Evolutionary conservation across 2,113 vertebrate genomes (phyloP).

Genomic region (Ailuropoda melanoleuca): DNA sequence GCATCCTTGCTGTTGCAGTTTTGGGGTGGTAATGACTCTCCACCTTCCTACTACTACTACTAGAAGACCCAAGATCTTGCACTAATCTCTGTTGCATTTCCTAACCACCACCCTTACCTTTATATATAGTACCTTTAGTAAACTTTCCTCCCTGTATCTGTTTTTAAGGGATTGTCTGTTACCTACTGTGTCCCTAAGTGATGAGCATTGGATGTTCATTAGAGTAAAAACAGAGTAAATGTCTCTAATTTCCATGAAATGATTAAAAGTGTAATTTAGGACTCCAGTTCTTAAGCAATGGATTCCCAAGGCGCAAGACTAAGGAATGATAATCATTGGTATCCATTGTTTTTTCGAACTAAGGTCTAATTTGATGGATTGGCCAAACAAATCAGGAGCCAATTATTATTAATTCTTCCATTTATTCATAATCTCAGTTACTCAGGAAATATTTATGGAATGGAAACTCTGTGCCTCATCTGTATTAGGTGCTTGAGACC

Average conservation of each 20-base stretch:
- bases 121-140: not conserved
- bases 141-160: not conserved
- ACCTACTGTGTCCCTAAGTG: not conserved
- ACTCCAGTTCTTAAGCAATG: not conserved
- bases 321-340: not conserved
- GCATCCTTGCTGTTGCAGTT: not conserved
- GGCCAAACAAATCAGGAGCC: not conserved
- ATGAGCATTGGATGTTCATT: not conserved
- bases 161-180: not conserved
- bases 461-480: not conserved
- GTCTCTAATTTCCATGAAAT: not conserved
- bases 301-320: not conserved
- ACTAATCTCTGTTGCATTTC: not conserved
- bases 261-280: not conserved
- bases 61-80: not conserved
- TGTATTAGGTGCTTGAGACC: not conserved
- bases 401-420: not conserved
- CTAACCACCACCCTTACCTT: not conserved
- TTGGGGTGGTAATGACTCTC: no score
- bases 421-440: not conserved
- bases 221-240: not conserved
- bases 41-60: not conserved
- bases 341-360: not conserved
- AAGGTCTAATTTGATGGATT: not conserved
- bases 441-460: not conserved